Conservation (phyloP, 2,797 vertebrate genomes). For the Choloepus didactylus region DNA sequence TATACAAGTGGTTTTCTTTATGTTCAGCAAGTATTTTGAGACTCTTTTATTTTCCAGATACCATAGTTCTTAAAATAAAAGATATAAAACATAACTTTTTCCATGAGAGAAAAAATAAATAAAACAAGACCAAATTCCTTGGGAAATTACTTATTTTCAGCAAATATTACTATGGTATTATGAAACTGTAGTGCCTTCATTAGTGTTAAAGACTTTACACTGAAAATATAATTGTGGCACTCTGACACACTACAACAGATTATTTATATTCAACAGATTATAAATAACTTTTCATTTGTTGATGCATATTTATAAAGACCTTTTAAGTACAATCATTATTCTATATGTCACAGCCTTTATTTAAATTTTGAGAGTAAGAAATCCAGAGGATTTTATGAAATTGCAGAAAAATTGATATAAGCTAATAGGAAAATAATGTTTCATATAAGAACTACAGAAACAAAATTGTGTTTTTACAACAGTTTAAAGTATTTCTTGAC, state of each 20-base stretch:
- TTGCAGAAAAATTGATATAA: neutral
- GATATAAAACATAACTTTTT: neutral
- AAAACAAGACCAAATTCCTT: neutral
- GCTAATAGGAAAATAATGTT: neutral
- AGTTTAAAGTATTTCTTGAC: neutral
- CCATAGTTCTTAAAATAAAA: neutral
- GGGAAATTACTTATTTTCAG: neutral
- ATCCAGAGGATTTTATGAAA: neutral
- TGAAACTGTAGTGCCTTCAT: neutral
- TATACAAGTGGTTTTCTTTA: neutral
- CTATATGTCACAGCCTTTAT: neutral
- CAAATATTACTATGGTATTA: constrained; percentile 1
- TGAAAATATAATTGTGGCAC: neutral
- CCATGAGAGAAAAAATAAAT: neutral
- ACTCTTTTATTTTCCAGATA: neutral
- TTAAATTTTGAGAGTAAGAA: constrained; percentile 27
- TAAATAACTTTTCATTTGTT: neutral
- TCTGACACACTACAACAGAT: neutral
- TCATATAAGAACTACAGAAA: neutral
- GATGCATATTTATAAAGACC: neutral
- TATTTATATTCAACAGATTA: neutral
- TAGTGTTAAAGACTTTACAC: neutral
- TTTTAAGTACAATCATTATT: constrained; percentile 24
- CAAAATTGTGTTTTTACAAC: neutral
- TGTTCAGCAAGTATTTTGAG: neutral